Conservation (phyloP, 2,113 vertebrate genomes). For the Trogon surrucura region DNA sequence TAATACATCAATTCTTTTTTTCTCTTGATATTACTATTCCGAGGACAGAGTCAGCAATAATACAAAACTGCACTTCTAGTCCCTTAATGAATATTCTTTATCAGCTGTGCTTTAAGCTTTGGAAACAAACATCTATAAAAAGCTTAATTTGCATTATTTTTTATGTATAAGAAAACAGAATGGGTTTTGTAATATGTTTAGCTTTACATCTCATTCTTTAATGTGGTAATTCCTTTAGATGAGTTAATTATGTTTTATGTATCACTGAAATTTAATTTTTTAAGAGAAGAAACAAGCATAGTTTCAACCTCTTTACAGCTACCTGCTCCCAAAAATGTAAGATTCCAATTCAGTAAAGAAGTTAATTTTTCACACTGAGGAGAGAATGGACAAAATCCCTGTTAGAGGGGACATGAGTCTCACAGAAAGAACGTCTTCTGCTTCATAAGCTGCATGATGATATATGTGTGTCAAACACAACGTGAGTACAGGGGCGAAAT, state of each 20-base stretch:
- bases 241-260: slow-evolving; percentile 4
- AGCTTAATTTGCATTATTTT: slow-evolving; percentile 49
- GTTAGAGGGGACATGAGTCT: background rate
- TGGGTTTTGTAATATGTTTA: background rate
- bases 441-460: background rate
- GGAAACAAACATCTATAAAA: slow-evolving; percentile 35
- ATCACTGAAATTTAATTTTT: slow-evolving; percentile 16
- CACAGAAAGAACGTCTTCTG: background rate
- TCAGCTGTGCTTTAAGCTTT: background rate
- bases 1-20: background rate
- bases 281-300: background rate
- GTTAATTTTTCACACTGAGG: background rate
- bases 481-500: background rate
- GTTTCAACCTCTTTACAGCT: background rate
- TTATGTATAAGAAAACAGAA: slow-evolving; percentile 33
- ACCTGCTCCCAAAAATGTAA: background rate
- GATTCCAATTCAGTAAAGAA: background rate
- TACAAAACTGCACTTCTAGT: background rate
- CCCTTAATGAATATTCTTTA: slow-evolving; percentile 45
- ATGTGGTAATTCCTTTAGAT: slow-evolving; percentile 44
- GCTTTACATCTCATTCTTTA: slow-evolving; percentile 30
- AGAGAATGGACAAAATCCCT: background rate
- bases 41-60: background rate
- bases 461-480: background rate
- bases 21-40: background rate